phyloP scores from a whole-genome alignment of 1,140 invertebrate genomes.

The Stegodyphus dumicola region DNA sequence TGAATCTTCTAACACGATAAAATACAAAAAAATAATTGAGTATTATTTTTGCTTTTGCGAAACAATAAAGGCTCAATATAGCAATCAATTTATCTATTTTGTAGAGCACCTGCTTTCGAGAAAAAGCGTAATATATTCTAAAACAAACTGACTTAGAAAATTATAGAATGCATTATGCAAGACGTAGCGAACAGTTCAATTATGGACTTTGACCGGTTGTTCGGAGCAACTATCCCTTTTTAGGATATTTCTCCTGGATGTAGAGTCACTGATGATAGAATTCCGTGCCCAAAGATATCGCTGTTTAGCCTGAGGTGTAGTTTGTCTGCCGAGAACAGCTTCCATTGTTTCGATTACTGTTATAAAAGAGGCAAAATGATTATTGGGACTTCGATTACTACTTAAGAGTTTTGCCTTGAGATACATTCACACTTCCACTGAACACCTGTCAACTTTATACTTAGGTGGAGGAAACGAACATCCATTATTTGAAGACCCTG shows the following conservation, averaged over 20 bases:
- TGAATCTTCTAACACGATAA: too few relatives aligned
- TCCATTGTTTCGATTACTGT: slow-evolving; percentile 41
- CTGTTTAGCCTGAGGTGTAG: slow-evolving; percentile 26
- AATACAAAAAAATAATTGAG: too few relatives aligned
- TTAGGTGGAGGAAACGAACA: background rate
- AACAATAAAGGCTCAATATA: too few relatives aligned
- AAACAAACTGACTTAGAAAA: slow-evolving; percentile 1
- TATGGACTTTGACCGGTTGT: slow-evolving; percentile 6
- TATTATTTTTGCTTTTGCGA: too few relatives aligned
- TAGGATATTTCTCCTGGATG: background rate
- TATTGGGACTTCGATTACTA: slow-evolving; percentile 18
- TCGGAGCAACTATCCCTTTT: background rate
- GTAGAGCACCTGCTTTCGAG: slow-evolving; percentile 11
- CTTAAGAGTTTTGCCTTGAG: slow-evolving; percentile 11
- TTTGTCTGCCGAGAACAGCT: background rate
- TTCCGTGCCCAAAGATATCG: slow-evolving; percentile 22
- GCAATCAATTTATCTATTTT: background rate
- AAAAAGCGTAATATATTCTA: slow-evolving; percentile 14
- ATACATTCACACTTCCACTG: slow-evolving; percentile 10
- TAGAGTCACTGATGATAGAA: slow-evolving; percentile 26
- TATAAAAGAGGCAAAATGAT: slow-evolving; percentile 32
- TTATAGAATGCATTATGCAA: slow-evolving; percentile 21
- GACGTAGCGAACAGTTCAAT: slow-evolving; percentile 18
- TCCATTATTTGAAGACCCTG: background rate
- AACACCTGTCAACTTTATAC: slow-evolving; percentile 27